Evolutionary conservation across 2,888 invertebrate species (phyloP), one percentile per base, ranked within the genome.

Genomic region (Heteromyza rotundicornis): DNA sequence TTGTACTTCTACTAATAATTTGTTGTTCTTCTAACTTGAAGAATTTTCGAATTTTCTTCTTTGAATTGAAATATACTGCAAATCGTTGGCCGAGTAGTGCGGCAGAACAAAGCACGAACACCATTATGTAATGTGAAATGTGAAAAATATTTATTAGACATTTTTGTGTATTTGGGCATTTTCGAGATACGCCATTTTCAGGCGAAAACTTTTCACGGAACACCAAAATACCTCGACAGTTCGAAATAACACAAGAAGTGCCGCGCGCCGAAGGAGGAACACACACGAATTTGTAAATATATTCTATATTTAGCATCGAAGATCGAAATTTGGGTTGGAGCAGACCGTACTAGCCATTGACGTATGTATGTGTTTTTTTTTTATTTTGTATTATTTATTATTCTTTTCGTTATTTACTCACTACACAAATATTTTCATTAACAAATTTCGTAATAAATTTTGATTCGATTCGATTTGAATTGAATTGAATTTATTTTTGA

Each of bases 1-100:
- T n/a, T n/a, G n/a, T n/a, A n/a, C n/a, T n/a, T n/a, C n/a, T 56
- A 67, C 70, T 74, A 76, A 76, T 74, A 74, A 76, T 66, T 67
- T 59, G 66, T 68, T 73, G 72, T 75, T 51, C 60, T 53, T 66
- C 60, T 60, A 27, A 27, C 55, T 40, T 19, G 14, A 53, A 57
- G 53, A 14, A 19, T 52, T 27, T 59, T 53, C 56, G n/a, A n/a
- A n/a, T 40, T 40, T 52, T 63, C 35, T 35, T 62, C 54, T 62
- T n/a, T n/a, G 40, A 10, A 14, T 40, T 40, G 5, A n/a, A 40
- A 40, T n/a, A 7, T 27, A 40, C 14, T 40, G 40, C 40, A 40
- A n/a, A 40, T 3, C 40, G n/a, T n/a, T n/a, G 8, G 2, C 40
- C 10, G 40, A 10, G 16, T 32, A 54, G 40, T 27, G 51, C 19